Conservation (phyloP, 2,888 invertebrate genomes). For the Brachylomia viminalis region DNA sequence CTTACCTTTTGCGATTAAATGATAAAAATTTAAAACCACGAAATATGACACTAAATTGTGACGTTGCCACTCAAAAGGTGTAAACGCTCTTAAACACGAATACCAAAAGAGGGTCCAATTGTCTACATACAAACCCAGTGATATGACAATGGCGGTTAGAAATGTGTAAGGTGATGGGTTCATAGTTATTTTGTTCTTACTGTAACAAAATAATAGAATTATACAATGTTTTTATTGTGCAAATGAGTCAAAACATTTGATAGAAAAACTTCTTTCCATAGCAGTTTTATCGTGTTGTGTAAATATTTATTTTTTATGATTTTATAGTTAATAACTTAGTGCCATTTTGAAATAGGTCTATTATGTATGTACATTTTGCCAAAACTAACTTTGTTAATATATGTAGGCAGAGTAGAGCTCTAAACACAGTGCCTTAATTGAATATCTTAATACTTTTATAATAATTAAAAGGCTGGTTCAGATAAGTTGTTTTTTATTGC, state of each 20-base stretch:
- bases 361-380: constrained; percentile 13
- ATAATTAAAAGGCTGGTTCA: constrained; percentile 29
- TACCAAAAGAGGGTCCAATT: neutral
- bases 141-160: constrained; percentile 1
- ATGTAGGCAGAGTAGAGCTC: neutral
- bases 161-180: constrained; percentile 17
- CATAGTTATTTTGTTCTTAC: constrained; percentile 12
- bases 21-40: no score
- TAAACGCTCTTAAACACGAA: no score
- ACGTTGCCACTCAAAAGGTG: no score
- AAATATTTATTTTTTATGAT: neutral
- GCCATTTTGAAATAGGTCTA: constrained; percentile 18
- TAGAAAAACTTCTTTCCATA: neutral
- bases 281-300: neutral
- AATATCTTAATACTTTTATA: neutral
- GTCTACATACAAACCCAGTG: constrained; percentile 1
- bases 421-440: constrained; percentile 31
- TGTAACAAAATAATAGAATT: neutral
- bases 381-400: neutral
- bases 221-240: neutral
- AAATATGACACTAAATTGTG: no score
- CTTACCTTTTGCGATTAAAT: no score
- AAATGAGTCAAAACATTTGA: neutral
- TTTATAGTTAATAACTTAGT: constrained; percentile 1
- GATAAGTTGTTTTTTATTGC: constrained; percentile 11